Conservation (phyloP, 2,888 invertebrate species). For the Steinernema carpocapsae region DNA sequence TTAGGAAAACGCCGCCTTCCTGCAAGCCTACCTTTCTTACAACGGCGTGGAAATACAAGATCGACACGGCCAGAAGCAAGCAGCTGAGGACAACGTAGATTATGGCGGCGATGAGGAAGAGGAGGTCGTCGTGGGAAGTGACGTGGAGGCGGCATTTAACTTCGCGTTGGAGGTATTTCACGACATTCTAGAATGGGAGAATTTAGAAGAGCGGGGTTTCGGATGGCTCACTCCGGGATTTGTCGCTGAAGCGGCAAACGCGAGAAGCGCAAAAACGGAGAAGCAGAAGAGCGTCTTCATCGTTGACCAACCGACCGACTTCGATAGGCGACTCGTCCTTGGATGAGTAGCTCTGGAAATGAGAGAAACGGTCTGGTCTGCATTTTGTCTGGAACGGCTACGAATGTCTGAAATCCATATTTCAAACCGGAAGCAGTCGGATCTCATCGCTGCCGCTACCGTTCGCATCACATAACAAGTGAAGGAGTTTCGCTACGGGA, state of each 20-base stretch:
- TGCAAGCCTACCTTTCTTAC: background rate
- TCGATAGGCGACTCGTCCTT: no score
- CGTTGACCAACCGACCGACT: no score
- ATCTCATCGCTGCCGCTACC: no score
- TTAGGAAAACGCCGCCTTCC: background rate
- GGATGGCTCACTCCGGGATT: background rate
- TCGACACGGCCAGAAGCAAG: background rate
- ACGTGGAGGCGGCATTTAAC: background rate
- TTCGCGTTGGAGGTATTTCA: background rate
- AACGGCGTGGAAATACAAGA: background rate
- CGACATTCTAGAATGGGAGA: background rate
- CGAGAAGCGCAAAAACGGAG: constrained; percentile 18
- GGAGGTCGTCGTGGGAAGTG: background rate
- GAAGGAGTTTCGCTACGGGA: no score
- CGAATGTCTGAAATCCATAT: no score
- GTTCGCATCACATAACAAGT: no score
- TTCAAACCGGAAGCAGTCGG: no score
- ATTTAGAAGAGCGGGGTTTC: background rate
- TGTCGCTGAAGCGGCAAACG: background rate
- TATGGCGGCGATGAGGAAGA: background rate
- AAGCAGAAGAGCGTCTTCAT: background rate
- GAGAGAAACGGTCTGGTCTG: no score
- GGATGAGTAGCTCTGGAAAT: no score
- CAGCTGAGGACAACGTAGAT: background rate
- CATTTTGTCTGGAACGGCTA: no score